Evolutionary conservation across 1,140 invertebrate species (phyloP).

Genomic region (Drosophila quadrilineata): DNA sequence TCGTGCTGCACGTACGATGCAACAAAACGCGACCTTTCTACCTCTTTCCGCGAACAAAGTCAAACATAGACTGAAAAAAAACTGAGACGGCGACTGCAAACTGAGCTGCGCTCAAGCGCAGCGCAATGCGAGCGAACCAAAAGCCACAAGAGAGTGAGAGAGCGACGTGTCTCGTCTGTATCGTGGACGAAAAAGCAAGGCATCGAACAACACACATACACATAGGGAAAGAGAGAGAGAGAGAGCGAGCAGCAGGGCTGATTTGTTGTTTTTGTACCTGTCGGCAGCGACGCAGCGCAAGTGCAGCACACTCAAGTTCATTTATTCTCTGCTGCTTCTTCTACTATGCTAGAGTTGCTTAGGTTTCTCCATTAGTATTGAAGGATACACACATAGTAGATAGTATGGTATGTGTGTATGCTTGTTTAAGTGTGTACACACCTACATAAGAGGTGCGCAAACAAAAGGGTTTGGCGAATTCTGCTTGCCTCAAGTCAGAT

Average conservation of each 20-base stretch:
- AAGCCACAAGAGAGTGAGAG: constrained; percentile 2
- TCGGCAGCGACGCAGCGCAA: constrained; percentile 60
- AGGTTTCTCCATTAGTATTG: constrained; percentile 10
- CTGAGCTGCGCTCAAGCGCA: constrained; percentile 43
- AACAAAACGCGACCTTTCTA: constrained; percentile 47
- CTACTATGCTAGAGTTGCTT: too few species aligned
- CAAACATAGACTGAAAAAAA: constrained; percentile 66
- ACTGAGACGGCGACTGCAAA: constrained; percentile 35
- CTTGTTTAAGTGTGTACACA: background rate
- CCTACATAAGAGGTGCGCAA: constrained; percentile 27
- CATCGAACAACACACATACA: background rate
- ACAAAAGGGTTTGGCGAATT: constrained; percentile 62
- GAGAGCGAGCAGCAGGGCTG: constrained; percentile 13
- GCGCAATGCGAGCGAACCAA: constrained; percentile 2
- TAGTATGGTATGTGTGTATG: constrained; percentile 1
- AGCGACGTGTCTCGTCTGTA: too few species aligned
- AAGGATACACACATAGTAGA: constrained; percentile 22
- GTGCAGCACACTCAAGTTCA: constrained; percentile 62
- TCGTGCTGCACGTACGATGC: constrained; percentile 33
- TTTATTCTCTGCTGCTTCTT: background rate
- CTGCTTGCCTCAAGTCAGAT: background rate
- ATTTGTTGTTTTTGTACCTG: constrained; percentile 47
- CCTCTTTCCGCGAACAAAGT: constrained; percentile 69
- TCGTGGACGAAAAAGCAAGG: too few species aligned
- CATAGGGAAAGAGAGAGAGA: constrained; percentile 5